Base-by-base conservation (phyloP, 2,888 invertebrate genomes). In the Rotaria macrura region DNA sequence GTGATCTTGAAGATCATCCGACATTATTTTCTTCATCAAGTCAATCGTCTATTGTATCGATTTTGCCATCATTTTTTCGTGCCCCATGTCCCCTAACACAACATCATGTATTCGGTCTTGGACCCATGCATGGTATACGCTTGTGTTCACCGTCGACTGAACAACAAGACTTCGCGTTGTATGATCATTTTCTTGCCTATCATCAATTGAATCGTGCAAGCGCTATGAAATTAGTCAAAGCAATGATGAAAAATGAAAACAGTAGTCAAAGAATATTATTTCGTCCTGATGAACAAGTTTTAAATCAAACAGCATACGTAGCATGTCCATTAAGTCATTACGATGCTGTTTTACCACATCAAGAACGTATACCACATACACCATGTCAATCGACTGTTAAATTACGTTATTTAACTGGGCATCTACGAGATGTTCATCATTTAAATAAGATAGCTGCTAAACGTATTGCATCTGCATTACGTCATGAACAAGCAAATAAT, bases 331-430 rank as follows among this genome's bases (percentile, higher is more conserved):
- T 65, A 65, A 65, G 65, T 34, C 34, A 34, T 65, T 65, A 65
- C 12, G 25, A 65, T 65, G 65, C 65, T 65, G 17, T 65, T 29
- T 34, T 65, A 34, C 65, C 65, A 20, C 65, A 65, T 34, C 65
- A 65, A 65, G 65, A 65, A 65, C 65, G 65, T 65, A 65, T 65
- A 34, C 65, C 65, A 65, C 65, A 65, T 34, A 65, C 65, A 34
- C 65, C 65, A 20, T 65, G 65, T 38, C 65, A 65, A 65, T 65
- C 65, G 25, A 65, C 65, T 7, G 65, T 65, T 65, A 65, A 65
- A 34, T 34, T 65, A 65, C 65, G 65, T 34, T 65, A 65, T 65
- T 65, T 65, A 65, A 65, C 65, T 65, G 65, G 65, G 20, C 65
- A 65, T 34, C 25, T 65, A 65, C 65, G 65, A 34, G 65, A 65